phyloP scores from a whole-genome alignment of 2,113 vertebrate species.

The Onychostruthus taczanowskii region DNA sequence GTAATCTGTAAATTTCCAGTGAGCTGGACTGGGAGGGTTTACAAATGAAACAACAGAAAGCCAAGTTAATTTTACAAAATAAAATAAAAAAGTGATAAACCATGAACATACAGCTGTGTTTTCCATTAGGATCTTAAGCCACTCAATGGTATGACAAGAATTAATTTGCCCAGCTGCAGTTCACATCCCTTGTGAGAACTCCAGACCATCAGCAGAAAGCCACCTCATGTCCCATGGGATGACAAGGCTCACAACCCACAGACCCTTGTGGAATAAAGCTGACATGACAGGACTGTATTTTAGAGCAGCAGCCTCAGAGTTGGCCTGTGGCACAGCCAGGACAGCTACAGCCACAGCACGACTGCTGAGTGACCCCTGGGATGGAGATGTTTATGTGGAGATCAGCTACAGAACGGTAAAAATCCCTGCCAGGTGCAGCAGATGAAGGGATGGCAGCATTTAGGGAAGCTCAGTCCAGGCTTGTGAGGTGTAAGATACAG shows the following conservation, averaged over 20 bases:
- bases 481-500: not conserved
- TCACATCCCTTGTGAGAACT: not conserved
- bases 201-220: not conserved
- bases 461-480: not conserved
- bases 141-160: not conserved
- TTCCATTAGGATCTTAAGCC: not conserved
- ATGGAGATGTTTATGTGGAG: not conserved
- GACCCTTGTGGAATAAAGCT: not conserved
- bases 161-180: not conserved
- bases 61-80: not conserved
- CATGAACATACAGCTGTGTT: not conserved
- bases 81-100: not conserved
- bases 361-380: not conserved
- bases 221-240: not conserved
- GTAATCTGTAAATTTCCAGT: not conserved
- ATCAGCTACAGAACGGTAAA: not conserved
- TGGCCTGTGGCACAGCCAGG: not conserved
- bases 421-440: not conserved
- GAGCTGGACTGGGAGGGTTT: not conserved
- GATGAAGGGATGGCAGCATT: rapidly evolving
- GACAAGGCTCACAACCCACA: not conserved
- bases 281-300: not conserved
- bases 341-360: not conserved
- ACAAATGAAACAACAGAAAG: not conserved
- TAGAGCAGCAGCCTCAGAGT: not conserved